Base-by-base conservation (phyloP, 2,797 vertebrate genomes). In the Buceros bicornis region DNA sequence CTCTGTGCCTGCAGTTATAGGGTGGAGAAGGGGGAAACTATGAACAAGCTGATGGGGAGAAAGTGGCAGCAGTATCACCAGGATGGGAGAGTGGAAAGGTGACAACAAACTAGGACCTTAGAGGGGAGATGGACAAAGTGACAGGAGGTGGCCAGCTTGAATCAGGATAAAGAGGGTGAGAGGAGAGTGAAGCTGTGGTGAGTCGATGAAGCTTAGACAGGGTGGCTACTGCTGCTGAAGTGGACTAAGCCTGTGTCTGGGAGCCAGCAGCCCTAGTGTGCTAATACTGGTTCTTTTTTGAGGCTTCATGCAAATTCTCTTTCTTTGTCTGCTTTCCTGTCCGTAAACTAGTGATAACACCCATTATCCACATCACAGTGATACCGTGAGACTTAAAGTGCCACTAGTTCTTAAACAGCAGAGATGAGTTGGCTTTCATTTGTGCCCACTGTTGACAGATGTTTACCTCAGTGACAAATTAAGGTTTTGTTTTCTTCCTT, bases 401-500 rank as follows among this genome's bases (percentile, higher is more conserved):
- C 58, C 42, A 17, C 66, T 66, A 88, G 29, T 57, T 93, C 80
- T 81, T 82, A 58, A 88, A 69, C 25, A 70, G 56, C 64, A 64
- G 47, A 83, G 71, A 40, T 88, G 48, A 73, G 51, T 57, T 93
- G 82, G 37, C 57, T 66, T 79, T 82, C 3, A 1, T 57, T 77
- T 94, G 79, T 87, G 66, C 74, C 53, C 26, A 18, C 48, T 22
- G 45, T 64, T 1, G 7, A 35, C 82, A 89, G 62, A 61, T 82
- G 80, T 43, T 87, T 94, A 73, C 90, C 67, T 92, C 53, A 13
- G 47, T 94, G 73, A 66, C 70, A 84, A 88, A 86, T 78, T 25
- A 66, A 88, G 42, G 53, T 77, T 94, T 96, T 90, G 37, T 64
- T 86, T 94, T 82, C 91, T 93, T 93, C 69, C 88, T 95, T 31